A percentile compares a stretch with the other conserved stretches of the same genome.
Evolutionary conservation across 2,888 invertebrate genomes (phyloP).

Genomic region (Geotrupes spiniger): DNA sequence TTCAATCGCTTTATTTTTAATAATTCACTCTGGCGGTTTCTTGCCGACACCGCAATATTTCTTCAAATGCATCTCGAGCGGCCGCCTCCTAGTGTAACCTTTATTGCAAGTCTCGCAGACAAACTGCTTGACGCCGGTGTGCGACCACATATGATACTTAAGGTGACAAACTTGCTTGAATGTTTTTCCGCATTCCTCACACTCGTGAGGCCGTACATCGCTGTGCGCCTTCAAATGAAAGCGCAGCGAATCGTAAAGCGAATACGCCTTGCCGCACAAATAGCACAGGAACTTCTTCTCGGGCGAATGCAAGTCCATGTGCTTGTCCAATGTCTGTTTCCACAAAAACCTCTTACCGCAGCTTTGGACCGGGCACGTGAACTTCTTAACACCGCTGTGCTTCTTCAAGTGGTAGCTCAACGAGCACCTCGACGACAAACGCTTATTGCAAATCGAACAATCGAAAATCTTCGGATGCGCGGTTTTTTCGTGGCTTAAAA

Average conservation of each 20-base stretch:
- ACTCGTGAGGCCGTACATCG: constrained; percentile 27
- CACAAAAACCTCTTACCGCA: constrained; percentile 29
- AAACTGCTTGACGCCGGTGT: constrained; percentile 35
- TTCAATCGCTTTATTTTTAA: too few relatives aligned
- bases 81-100: constrained; percentile 31
- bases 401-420: constrained; percentile 24
- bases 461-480: too few relatives aligned
- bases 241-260: constrained; percentile 29
- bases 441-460: constrained; percentile 24
- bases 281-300: constrained; percentile 28
- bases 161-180: constrained; percentile 33
- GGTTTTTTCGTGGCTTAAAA: too few relatives aligned
- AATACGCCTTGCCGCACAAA: constrained; percentile 31
- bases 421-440: constrained; percentile 23
- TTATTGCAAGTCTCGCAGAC: constrained; percentile 33
- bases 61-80: constrained; percentile 22
- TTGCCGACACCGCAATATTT: too few relatives aligned
- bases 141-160: constrained; percentile 35
- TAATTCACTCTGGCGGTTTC: too few relatives aligned
- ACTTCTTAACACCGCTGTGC: constrained; percentile 26
- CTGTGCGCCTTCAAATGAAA: constrained; percentile 32
- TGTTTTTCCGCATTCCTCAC: constrained; percentile 31
- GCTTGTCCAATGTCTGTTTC: constrained; percentile 28
- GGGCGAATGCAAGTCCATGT: constrained; percentile 26
- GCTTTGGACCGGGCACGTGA: constrained; percentile 25